phyloP scores from a whole-genome alignment of 2,888 invertebrate species.

The Pilophorus perplexus region DNA sequence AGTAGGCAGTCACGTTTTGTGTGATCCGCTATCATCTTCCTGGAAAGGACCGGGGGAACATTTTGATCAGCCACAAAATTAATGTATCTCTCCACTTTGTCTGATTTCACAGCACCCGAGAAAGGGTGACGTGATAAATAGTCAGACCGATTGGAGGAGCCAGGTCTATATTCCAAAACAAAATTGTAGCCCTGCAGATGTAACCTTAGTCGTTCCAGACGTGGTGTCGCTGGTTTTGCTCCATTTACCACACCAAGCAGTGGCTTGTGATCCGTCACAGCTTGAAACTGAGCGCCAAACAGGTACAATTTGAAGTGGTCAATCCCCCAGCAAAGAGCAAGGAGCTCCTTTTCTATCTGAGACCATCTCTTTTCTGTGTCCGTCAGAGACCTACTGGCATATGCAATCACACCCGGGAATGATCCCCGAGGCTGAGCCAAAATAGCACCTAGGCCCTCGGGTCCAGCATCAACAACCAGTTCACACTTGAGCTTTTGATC shows the following conservation, averaged over 20 bases:
- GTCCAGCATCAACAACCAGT: conserved; percentile 4
- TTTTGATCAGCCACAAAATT: too few relatives aligned
- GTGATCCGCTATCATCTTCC: not conserved
- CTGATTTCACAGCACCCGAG: too few relatives aligned
- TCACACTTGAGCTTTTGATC: not conserved
- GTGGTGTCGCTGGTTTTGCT: not conserved
- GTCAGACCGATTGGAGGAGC: not conserved
- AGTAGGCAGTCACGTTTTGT: not conserved
- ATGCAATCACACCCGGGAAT: not conserved
- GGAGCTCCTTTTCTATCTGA: not conserved
- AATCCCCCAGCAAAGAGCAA: not conserved
- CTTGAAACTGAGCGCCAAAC: not conserved
- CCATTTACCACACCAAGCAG: not conserved
- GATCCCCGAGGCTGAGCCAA: not conserved
- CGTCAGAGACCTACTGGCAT: not conserved
- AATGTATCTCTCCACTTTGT: too few relatives aligned
- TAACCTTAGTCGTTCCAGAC: conserved; percentile 4
- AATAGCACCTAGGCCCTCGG: not conserved
- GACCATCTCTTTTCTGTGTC: not conserved
- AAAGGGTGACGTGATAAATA: too few relatives aligned
- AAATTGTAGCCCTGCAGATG: conserved; percentile 11
- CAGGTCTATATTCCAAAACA: not conserved
- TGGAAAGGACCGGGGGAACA: not conserved
- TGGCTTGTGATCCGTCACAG: conserved; percentile 13
- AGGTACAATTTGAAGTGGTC: not conserved